Conservation (phyloP, 1,140 invertebrate species). For the Drosophila malerkotliana region DNA sequence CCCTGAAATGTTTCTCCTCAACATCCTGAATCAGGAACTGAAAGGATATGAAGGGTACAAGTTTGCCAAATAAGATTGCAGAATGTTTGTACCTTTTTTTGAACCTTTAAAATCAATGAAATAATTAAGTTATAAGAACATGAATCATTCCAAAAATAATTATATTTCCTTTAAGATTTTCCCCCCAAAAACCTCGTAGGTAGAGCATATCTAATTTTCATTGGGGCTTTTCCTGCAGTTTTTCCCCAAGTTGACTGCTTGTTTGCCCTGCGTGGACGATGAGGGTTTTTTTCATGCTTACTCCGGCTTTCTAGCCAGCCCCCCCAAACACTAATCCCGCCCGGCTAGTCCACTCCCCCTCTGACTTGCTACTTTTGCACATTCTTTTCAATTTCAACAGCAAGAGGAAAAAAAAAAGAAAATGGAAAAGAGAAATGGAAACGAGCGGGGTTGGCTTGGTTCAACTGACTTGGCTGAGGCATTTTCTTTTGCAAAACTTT, state of each 20-base stretch:
- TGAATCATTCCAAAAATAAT: background rate
- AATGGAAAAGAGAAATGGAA: slow-evolving; percentile 10
- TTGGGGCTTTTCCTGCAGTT: slow-evolving; percentile 1
- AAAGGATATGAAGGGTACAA: background rate
- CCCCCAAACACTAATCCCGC: slow-evolving; percentile 37
- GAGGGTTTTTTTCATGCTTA: slow-evolving; percentile 81
- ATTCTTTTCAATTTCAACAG: slow-evolving; percentile 78
- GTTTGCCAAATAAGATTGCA: background rate
- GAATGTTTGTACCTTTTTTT: background rate
- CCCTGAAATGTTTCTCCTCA: slow-evolving; percentile 42
- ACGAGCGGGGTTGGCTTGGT: slow-evolving; percentile 56
- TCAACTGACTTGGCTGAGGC: slow-evolving; percentile 67
- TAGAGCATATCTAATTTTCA: slow-evolving; percentile 13
- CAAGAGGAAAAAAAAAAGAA: slow-evolving; percentile 1
- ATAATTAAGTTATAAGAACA: background rate
- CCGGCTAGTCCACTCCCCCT: slow-evolving; percentile 8
- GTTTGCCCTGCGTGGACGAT: slow-evolving; percentile 57
- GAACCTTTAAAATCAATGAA: background rate
- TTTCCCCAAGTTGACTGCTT: slow-evolving; percentile 1
- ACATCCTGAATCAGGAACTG: slow-evolving; percentile 5
- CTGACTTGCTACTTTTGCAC: slow-evolving; percentile 77
- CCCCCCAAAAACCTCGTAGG: background rate
- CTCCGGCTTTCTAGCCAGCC: slow-evolving; percentile 69
- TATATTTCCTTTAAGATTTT: background rate
- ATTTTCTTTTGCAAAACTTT: slow-evolving; percentile 81